Evolutionary conservation across 2,797 vertebrate genomes (phyloP).

Genomic region (Dipus sagitta): DNA sequence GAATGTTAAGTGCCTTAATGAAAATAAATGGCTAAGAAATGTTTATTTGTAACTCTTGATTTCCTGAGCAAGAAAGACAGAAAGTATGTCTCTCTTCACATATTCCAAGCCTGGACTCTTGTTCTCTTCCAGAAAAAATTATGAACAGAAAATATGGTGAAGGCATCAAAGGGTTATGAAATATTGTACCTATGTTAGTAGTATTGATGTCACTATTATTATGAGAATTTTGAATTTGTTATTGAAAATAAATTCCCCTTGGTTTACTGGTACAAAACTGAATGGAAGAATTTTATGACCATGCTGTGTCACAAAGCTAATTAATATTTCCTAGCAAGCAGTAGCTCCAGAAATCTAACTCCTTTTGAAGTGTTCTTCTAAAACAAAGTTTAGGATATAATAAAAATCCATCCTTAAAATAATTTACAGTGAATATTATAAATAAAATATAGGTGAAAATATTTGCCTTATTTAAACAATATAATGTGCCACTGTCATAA

Average conservation of each 20-base stretch:
- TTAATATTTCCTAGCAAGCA: background rate
- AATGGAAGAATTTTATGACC: background rate
- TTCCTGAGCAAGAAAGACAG: background rate
- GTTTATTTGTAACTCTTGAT: slow-evolving; percentile 13
- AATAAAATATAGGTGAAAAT: background rate
- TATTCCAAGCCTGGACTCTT: background rate
- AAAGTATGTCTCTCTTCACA: background rate
- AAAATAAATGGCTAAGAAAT: slow-evolving; percentile 49
- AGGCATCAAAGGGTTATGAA: background rate
- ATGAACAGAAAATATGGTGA: background rate
- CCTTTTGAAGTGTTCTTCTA: background rate
- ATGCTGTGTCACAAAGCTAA: background rate
- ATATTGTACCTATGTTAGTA: background rate
- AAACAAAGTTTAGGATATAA: background rate
- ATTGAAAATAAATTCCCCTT: background rate
- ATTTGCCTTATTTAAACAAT: background rate
- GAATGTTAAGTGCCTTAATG: slow-evolving; percentile 10
- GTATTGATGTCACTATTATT: background rate
- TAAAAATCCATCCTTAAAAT: background rate
- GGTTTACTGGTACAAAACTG: background rate
- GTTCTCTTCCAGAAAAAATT: background rate
- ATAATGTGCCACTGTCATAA: background rate
- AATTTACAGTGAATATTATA: background rate
- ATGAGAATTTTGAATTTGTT: background rate
- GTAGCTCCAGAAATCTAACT: background rate